These are phyloP conservation scores for Popillia japonica DNA, from an alignment of 1,140 invertebrate genomes.

Conservation along the genomic window DNA sequence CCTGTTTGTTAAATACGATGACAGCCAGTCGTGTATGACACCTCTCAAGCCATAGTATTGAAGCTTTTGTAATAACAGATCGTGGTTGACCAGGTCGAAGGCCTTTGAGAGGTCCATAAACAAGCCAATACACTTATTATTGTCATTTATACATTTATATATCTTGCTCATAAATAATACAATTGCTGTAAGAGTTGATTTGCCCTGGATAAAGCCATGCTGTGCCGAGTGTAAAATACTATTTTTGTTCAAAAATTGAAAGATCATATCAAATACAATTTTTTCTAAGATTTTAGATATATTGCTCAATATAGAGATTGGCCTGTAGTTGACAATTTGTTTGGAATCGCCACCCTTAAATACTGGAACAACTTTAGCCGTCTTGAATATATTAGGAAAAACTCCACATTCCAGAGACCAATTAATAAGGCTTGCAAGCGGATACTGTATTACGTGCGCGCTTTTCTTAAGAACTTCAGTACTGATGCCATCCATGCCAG, in stretches of 20 bases:
- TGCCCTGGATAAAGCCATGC: neutral
- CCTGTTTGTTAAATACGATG: neutral
- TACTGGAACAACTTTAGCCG: conserved; percentile 12
- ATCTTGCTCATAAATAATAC: neutral
- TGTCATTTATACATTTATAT: neutral
- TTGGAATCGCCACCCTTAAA: neutral
- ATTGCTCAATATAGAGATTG: neutral
- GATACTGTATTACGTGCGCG: neutral
- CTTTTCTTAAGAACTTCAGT: neutral
- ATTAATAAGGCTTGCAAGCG: neutral
- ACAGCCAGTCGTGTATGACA: neutral
- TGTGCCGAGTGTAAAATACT: neutral
- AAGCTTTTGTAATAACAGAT: neutral
- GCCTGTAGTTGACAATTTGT: neutral
- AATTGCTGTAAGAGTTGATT: neutral
- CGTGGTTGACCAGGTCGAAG: neutral
- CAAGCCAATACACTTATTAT: neutral
- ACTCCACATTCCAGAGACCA: neutral
- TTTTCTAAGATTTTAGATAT: neutral
- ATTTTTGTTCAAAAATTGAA: neutral
- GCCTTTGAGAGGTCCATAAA: conserved; percentile 22
- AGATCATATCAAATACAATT: conserved; percentile 20
- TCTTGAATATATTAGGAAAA: neutral
- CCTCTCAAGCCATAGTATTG: neutral
- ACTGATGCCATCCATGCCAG: neutral